Percentiles rank a stretch among this genome's conserved stretches.
Conservation (phyloP, 2,113 vertebrate species). For the Vulpes ferrilata region DNA sequence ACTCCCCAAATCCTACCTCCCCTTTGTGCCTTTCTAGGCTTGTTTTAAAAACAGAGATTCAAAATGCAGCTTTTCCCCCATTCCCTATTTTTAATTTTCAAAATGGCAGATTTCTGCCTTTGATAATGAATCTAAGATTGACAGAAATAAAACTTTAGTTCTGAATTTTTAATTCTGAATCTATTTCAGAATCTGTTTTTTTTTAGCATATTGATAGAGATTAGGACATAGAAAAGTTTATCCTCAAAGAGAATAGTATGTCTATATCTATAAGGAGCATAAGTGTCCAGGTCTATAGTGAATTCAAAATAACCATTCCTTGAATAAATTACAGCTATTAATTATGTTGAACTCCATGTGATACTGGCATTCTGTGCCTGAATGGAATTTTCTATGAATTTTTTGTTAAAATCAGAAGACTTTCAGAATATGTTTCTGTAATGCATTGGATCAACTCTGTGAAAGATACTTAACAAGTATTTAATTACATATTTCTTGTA, state of each 20-base stretch:
- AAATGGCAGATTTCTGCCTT: not conserved
- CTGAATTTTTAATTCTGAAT: slow-evolving; percentile 29
- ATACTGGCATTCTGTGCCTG: not conserved
- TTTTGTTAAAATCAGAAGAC: slow-evolving; percentile 27
- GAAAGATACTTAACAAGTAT: slow-evolving; percentile 20
- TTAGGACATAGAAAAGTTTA: slow-evolving; percentile 18
- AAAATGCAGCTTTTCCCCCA: not conserved
- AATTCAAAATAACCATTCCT: slow-evolving; percentile 32
- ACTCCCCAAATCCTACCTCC: too few species aligned
- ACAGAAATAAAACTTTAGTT: slow-evolving; percentile 14
- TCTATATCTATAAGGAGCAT: not conserved
- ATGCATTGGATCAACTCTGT: not conserved
- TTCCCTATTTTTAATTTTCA: slow-evolving; percentile 26
- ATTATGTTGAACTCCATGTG: not conserved
- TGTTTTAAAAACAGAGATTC: not conserved
- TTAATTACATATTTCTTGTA: not conserved
- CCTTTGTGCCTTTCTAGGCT: not conserved
- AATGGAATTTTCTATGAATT: slow-evolving; percentile 39
- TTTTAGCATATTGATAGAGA: not conserved
- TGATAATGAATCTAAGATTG: not conserved
- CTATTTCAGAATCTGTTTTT: slow-evolving; percentile 4
- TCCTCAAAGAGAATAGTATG: not conserved
- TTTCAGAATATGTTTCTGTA: not conserved
- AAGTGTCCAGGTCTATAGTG: not conserved
- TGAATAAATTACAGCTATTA: slow-evolving; percentile 26